A percentile compares a stretch with the other conserved stretches of the same genome.
Conservation (phyloP, 2,797 vertebrate species). For the Heteromormyrus szaboi region DNA sequence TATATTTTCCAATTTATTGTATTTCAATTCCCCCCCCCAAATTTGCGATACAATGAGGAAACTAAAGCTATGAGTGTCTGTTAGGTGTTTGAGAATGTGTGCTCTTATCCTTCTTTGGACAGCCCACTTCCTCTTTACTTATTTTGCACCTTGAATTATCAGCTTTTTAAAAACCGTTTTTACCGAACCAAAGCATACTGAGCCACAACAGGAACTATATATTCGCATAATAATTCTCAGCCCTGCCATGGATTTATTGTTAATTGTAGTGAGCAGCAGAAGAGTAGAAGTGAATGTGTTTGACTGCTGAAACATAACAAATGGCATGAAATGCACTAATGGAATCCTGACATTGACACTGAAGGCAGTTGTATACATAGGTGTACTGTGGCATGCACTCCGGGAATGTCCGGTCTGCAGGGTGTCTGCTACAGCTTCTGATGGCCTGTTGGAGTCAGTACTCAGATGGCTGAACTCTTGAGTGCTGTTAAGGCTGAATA, state of each 20-base stretch:
- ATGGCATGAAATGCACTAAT: neutral
- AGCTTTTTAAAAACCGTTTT: neutral
- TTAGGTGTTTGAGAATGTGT: neutral
- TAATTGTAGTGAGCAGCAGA: conserved; percentile 42
- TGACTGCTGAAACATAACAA: conserved; percentile 18
- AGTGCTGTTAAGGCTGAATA: neutral
- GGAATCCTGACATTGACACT: conserved; percentile 24
- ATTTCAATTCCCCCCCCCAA: neutral
- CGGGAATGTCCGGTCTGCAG: neutral
- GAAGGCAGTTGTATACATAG: conserved; percentile 26
- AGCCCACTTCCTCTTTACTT: neutral
- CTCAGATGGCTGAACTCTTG: neutral
- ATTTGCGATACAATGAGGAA: neutral
- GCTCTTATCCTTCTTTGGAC: neutral
- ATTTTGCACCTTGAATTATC: neutral
- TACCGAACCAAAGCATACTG: neutral
- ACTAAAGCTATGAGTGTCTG: neutral
- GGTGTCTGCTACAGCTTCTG: neutral
- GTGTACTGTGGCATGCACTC: conserved; percentile 16
- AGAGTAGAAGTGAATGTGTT: conserved; percentile 5
- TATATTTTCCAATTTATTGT: neutral
- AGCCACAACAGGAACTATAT: neutral
- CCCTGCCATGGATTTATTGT: conserved; percentile 40
- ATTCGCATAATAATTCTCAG: neutral
- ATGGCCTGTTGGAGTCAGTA: neutral